phyloP scores from a whole-genome alignment of 2,113 vertebrate genomes.

The Spheniscus mendiculus region DNA sequence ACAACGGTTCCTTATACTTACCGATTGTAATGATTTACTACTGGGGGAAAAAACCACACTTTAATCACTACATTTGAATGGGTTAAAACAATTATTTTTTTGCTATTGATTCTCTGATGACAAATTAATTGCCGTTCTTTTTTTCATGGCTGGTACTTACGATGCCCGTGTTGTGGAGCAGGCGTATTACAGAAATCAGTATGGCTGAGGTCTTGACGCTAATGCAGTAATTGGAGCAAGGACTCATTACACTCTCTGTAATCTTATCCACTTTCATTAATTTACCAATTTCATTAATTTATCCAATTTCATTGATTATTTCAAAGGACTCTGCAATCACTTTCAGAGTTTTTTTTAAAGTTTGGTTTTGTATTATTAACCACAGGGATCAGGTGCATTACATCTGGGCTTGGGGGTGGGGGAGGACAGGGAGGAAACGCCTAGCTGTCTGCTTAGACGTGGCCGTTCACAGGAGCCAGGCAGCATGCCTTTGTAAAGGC shows the following conservation, averaged over 20 bases:
- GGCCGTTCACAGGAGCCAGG: background rate
- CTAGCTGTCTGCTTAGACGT: fast-evolving
- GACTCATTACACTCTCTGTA: background rate
- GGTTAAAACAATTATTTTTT: background rate
- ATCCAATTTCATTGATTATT: background rate
- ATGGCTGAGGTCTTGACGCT: background rate
- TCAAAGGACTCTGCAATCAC: background rate
- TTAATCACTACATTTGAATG: background rate
- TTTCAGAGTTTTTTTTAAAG: background rate
- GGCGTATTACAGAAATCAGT: background rate
- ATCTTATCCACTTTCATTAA: background rate
- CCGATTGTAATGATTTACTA: background rate
- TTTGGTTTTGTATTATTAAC: background rate
- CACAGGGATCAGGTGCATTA: fast-evolving
- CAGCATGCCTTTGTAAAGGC: background rate
- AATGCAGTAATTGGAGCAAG: background rate
- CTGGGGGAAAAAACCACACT: fast-evolving
- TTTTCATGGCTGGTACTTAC: background rate
- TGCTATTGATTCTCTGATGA: background rate
- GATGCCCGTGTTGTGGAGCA: background rate
- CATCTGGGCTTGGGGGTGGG: background rate
- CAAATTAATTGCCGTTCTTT: background rate
- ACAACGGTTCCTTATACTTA: background rate
- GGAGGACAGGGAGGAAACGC: background rate
- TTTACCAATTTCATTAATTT: background rate